These are phyloP conservation scores for Cybosia mesomella DNA, from an alignment of 2,888 invertebrate genomes.

Conservation along the genomic window DNA sequence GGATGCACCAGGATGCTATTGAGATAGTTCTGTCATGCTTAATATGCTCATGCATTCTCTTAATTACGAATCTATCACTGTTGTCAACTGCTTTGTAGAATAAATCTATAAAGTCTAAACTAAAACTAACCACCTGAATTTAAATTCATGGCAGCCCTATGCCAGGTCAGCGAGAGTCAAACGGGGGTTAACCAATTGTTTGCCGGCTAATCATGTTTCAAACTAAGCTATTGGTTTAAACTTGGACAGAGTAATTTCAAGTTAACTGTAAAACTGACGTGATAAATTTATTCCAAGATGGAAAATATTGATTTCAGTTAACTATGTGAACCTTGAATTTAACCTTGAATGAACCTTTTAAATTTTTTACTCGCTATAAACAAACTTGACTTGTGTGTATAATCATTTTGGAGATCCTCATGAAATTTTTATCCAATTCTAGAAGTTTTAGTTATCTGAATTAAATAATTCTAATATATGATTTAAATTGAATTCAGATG, in stretches of 20 bases:
- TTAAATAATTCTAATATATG: too few species aligned
- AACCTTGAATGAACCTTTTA: not conserved
- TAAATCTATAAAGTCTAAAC: not conserved
- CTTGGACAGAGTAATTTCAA: constrained; percentile 62
- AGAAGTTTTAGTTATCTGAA: too few species aligned
- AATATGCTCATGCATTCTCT: too few species aligned
- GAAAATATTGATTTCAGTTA: not conserved
- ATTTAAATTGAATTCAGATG: too few species aligned
- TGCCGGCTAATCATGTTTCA: constrained; percentile 68
- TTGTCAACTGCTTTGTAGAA: not conserved
- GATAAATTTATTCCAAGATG: constrained; percentile 41
- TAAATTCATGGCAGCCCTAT: constrained; percentile 53
- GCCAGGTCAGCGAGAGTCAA: constrained; percentile 63
- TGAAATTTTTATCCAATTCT: not conserved
- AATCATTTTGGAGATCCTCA: too few species aligned
- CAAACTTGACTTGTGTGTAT: not conserved
- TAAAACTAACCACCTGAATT: not conserved
- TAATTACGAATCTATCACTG: too few species aligned
- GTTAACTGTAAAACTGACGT: constrained; percentile 60
- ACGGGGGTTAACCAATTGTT: constrained; percentile 70
- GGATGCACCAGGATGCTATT: too few species aligned
- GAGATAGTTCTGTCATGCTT: too few species aligned
- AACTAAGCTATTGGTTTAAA: constrained; percentile 67
- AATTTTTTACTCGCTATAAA: not conserved
- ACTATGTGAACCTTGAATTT: constrained; percentile 1